These are phyloP conservation scores for Drosophila flavopinicola DNA, from an alignment of 2,888 invertebrate species.

Conservation along the genomic window DNA sequence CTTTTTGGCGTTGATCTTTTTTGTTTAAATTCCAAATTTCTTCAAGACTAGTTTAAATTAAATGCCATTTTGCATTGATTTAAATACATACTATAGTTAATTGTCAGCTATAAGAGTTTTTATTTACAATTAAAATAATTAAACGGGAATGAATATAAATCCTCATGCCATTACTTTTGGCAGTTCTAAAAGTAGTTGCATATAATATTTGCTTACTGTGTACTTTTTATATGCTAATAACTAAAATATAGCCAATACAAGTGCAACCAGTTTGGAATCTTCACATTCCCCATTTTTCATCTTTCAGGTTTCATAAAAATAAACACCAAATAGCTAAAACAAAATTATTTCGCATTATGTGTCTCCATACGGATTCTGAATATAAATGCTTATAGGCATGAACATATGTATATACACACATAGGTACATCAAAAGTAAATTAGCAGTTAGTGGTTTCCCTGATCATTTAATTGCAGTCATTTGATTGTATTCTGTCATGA, in stretches of 20 bases:
- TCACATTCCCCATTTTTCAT: slow-evolving; percentile 26
- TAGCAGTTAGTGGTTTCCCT: slow-evolving; percentile 22
- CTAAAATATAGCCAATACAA: slow-evolving; percentile 14
- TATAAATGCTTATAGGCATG: slow-evolving; percentile 5
- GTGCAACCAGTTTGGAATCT: slow-evolving; percentile 54
- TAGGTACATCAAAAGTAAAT: slow-evolving; percentile 16
- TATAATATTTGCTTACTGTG: too few relatives aligned
- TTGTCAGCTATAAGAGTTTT: too few relatives aligned
- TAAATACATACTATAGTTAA: too few relatives aligned
- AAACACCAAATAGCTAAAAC: slow-evolving; percentile 17
- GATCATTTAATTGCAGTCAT: slow-evolving; percentile 54
- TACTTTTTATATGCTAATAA: slow-evolving; percentile 1
- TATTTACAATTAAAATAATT: too few relatives aligned
- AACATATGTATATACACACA: slow-evolving; percentile 1
- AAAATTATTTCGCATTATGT: slow-evolving; percentile 10
- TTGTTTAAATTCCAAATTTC: too few relatives aligned
- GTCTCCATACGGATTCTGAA: neutral
- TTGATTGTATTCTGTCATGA: slow-evolving; percentile 21
- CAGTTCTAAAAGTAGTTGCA: too few relatives aligned
- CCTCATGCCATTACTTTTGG: too few relatives aligned
- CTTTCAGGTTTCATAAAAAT: slow-evolving; percentile 50
- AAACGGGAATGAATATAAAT: too few relatives aligned
- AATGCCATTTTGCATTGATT: too few relatives aligned
- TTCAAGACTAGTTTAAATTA: too few relatives aligned
- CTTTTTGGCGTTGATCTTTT: too few relatives aligned